A percentile compares a stretch with the other conserved stretches of the same genome.
phyloP scores from a whole-genome alignment of 2,113 vertebrate genomes.

The Peromyscus maniculatus region DNA sequence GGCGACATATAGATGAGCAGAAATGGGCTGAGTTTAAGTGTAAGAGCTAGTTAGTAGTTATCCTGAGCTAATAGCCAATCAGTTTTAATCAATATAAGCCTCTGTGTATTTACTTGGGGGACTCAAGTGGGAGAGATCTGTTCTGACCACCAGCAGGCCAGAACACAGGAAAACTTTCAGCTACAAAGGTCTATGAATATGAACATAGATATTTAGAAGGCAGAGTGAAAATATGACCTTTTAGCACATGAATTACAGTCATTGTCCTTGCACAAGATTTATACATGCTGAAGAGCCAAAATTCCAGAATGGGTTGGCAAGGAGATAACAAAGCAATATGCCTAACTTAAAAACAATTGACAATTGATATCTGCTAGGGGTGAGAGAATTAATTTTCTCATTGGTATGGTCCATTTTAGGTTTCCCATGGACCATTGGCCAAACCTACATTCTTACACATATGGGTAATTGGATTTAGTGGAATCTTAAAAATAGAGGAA shows the following conservation, averaged over 20 bases:
- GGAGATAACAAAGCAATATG: not conserved
- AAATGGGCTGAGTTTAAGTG: too few relatives aligned
- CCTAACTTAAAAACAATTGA: not conserved
- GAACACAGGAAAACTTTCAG: too few relatives aligned
- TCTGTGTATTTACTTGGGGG: too few relatives aligned
- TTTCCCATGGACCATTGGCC: not conserved
- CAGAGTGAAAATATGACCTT: not conserved
- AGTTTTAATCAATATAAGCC: too few relatives aligned
- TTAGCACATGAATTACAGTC: not conserved
- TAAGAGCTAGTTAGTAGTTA: too few relatives aligned
- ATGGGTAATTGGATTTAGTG: not conserved
- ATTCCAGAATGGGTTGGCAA: not conserved
- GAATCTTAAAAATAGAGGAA: not conserved
- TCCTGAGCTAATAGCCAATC: too few relatives aligned
- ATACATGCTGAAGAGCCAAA: not conserved
- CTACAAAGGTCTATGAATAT: not conserved
- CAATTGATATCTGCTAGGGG: not conserved
- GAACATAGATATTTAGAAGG: not conserved
- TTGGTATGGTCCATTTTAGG: not conserved
- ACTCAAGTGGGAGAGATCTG: too few relatives aligned
- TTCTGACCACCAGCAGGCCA: too few relatives aligned
- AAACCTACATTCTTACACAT: not conserved
- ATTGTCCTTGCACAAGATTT: not conserved
- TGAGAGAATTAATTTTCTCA: not conserved
- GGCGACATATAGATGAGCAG: too few relatives aligned